Evolutionary conservation across 2,113 vertebrate genomes (phyloP).

Genomic region (Elephas maximus): DNA sequence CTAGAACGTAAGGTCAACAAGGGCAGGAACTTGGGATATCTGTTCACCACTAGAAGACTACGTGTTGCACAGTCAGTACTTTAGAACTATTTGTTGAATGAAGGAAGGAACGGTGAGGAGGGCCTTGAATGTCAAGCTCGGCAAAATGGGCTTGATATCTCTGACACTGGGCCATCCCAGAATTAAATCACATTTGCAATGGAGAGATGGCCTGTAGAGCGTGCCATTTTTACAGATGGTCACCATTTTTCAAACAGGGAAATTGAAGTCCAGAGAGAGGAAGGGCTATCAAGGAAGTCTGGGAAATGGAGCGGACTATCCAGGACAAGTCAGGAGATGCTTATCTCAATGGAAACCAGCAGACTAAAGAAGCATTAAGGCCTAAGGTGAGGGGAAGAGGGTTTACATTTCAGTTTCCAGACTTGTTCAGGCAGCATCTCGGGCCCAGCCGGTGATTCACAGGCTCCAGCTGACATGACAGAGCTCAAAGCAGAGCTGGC

Average conservation of each 20-base stretch:
- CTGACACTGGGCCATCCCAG: background rate
- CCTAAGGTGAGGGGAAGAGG: background rate
- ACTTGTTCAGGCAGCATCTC: background rate
- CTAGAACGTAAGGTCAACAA: background rate
- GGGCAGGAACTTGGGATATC: too few species aligned
- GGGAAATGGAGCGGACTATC: background rate
- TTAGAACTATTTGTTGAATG: background rate
- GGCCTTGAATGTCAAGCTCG: background rate
- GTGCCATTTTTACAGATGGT: background rate
- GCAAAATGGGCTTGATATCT: background rate
- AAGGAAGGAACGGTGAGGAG: background rate
- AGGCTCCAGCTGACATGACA: background rate
- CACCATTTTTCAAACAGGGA: background rate
- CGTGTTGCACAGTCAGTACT: accelerated
- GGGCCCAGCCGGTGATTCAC: background rate
- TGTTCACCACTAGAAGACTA: background rate
- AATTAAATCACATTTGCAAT: too few species aligned
- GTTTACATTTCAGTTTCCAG: background rate
- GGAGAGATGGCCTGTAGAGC: background rate
- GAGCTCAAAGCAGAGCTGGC: background rate
- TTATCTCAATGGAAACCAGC: background rate
- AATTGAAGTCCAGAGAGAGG: background rate
- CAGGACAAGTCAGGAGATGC: background rate
- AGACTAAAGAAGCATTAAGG: background rate
- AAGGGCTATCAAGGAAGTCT: background rate